Base-by-base conservation (phyloP, 2,888 invertebrate genomes). In the Pristionchus japonicus region DNA sequence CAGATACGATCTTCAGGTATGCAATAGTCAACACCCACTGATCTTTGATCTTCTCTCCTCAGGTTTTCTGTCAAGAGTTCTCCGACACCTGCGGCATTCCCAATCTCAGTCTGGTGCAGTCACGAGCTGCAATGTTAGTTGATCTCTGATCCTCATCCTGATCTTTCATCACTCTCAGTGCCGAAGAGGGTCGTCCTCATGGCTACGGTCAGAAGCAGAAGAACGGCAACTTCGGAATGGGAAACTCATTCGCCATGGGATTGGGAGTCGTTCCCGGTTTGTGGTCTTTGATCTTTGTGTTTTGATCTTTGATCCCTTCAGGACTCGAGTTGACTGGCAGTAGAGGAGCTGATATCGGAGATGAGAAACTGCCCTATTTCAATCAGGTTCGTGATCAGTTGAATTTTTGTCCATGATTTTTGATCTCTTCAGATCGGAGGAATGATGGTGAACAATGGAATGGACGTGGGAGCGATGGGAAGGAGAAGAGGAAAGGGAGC, bases 201-300 rank as follows among this genome's bases (percentile, higher is more conserved):
- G 93, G 93, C n/a, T 93, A 93, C 83, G 93, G 93, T 20, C 93
- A 93, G 89, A 93, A 93, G 84, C 93, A 93, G 89, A 90, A 93
- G 88, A 93, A 93, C 86, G 93, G 93, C 74, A 91, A 93, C 40
- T 89, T 93, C 27, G 93, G 93, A 47, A 82, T 92, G 0, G 93
- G 93, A 49, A 88, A 90, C 31, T 91, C 91, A 70, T 92, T 91
- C 83, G 92, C 91, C 37, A 90, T 93, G 85, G 93, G 93, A 83
- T 52, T 92, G n/a, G 93, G 93, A 80, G 89, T 90, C 0, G 91
- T 93, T 43, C 93, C 93, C 15, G 93, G 92, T 88, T 77, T 3
- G 47, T 31, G 37, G 27, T 84, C 49, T n/a, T 57, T 84, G 49
- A 49, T 49, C 37, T 83, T 27, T 82, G 3, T 13, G 2, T 61